Evolutionary conservation across 2,113 vertebrate genomes (phyloP).

Genomic region (Lamprologus lemairii): DNA sequence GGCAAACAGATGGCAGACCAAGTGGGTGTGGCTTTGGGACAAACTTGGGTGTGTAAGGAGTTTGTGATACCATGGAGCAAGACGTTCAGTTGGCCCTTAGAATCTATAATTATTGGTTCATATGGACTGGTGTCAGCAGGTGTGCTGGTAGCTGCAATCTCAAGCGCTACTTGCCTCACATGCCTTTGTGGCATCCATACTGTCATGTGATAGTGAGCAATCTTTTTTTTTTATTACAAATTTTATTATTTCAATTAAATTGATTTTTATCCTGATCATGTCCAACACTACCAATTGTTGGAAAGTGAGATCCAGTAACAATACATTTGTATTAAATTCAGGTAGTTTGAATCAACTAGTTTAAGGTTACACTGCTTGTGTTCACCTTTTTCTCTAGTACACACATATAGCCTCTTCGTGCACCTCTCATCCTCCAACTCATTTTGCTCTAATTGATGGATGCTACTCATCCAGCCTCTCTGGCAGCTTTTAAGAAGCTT

Average conservation of each 20-base stretch:
- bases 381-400: neutral
- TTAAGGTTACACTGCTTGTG: neutral
- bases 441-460: slow-evolving; percentile 24
- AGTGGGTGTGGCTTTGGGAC: neutral
- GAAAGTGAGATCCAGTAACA: neutral
- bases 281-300: neutral
- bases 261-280: neutral
- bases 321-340: neutral
- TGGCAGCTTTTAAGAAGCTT: slow-evolving; percentile 18
- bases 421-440: neutral
- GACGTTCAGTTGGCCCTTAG: neutral
- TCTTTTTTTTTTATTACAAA: neutral
- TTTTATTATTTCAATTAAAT: neutral
- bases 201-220: neutral
- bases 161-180: neutral
- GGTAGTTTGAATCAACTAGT: neutral
- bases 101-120: neutral
- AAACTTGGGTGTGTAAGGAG: neutral
- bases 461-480: neutral
- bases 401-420: neutral
- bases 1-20: neutral
- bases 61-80: neutral
- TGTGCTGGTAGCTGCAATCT: neutral
- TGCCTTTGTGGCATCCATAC: neutral
- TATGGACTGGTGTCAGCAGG: neutral